phyloP scores from a whole-genome alignment of 2,113 vertebrate species.

The Gallinago media region DNA sequence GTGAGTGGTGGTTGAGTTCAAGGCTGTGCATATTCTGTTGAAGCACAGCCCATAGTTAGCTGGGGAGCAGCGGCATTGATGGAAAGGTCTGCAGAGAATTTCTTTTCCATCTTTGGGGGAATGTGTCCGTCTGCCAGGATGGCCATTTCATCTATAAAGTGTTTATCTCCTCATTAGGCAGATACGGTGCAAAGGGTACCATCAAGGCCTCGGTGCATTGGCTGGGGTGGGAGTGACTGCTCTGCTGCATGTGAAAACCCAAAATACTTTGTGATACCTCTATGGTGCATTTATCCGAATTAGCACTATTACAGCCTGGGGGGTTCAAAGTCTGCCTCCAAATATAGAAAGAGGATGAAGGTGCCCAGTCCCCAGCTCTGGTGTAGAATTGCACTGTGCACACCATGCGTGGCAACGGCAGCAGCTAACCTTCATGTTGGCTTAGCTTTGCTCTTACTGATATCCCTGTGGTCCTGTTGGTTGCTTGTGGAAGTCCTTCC shows the following conservation, averaged over 20 bases:
- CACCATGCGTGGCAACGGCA: accelerated
- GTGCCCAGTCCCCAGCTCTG: not conserved
- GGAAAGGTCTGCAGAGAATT: not conserved
- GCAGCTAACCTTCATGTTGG: not conserved
- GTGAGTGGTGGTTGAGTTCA: not conserved
- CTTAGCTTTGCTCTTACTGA: not conserved
- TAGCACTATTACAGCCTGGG: accelerated
- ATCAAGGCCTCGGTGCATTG: not conserved
- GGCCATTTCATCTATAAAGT: not conserved
- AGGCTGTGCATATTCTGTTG: accelerated
- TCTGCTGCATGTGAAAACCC: accelerated
- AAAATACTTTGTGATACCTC: not conserved
- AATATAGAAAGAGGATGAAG: not conserved
- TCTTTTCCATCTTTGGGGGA: not conserved
- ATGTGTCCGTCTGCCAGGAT: not conserved
- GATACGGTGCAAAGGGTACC: not conserved
- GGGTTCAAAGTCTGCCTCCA: not conserved
- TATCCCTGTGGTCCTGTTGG: not conserved
- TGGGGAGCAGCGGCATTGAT: accelerated
- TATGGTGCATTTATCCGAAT: not conserved
- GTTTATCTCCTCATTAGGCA: not conserved
- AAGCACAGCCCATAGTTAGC: not conserved
- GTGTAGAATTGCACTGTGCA: accelerated
- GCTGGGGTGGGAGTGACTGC: not conserved
- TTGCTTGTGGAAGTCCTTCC: not conserved